Conservation (phyloP, 2,797 vertebrate species). For the Phoebastria nigripes region DNA sequence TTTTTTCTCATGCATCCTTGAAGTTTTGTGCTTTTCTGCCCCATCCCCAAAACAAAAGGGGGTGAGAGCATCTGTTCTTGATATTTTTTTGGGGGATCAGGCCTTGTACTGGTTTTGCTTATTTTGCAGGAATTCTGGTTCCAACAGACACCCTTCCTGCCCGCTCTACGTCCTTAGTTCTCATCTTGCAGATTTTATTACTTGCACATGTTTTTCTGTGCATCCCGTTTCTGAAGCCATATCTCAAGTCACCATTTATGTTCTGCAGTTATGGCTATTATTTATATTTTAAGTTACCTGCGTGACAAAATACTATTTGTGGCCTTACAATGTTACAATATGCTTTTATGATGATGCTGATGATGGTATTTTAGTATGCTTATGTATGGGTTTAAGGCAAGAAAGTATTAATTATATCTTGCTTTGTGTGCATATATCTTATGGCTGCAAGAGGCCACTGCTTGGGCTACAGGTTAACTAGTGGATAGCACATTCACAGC, state of each 20-base stretch:
- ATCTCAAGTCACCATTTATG: neutral
- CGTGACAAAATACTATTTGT: neutral
- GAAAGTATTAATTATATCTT: neutral
- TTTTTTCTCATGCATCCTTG: neutral
- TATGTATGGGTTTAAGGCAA: neutral
- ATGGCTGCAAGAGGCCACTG: neutral
- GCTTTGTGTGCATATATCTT: neutral
- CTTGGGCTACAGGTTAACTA: neutral
- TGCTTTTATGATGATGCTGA: neutral
- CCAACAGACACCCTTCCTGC: neutral
- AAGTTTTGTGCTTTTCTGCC: neutral
- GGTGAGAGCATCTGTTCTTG: neutral
- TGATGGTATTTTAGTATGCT: neutral
- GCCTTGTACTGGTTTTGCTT: neutral
- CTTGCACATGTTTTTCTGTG: neutral
- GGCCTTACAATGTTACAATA: neutral
- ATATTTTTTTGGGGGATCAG: neutral
- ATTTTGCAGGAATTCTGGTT: neutral
- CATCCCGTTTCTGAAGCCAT: neutral
- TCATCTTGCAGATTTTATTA: neutral
- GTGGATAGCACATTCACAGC: neutral
- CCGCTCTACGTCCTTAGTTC: rapidly evolving
- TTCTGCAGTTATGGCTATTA: neutral
- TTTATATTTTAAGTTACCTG: neutral
- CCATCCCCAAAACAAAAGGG: rapidly evolving